Base-by-base conservation (phyloP, 92 coral and sea anemone species). In the Phenganax subtilis region DNA sequence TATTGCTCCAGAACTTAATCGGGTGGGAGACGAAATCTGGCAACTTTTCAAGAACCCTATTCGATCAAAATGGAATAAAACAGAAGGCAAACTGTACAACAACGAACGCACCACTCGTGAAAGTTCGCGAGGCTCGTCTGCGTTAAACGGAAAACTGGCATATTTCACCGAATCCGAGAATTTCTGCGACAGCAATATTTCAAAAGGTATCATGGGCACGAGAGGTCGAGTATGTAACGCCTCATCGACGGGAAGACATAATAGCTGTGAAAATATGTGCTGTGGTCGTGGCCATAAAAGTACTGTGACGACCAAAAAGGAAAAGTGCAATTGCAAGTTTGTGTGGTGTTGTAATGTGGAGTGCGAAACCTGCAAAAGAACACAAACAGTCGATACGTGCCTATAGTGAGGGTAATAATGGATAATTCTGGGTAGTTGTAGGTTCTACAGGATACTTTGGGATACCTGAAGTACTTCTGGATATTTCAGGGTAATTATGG, bases 291-390 rank as follows among this genome's bases (percentile, higher is more conserved):
- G 90, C 9, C 71, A 80, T 60, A 71, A 84, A 84, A 89, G 88
- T 0, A 68, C 75, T 9, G 83, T 84, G 47, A 77, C 89, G 12
- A 55, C 80, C 12, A 73, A 55, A 0, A 85, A 70, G 17, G 93
- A 79, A 11, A 92, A 94, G 71, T 94, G 98, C 69, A 90, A 94
- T 87, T 94, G 98, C 81, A 71, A 77, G 12, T 94, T 94, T 88
- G 88, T 94, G 61, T 94, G 98, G 98, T 92, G 98, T 57, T 92
- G 97, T 75, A 76, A 88, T 9, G 90, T 96, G 14, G 77, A 83
- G 57, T 96, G 99, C 59, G 91, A 92, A 20, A 64, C 30, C 55
- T 96, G 99, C 55, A 77, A 87, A 25, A 83, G 76, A 69, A 90
- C 89, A 75, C 86, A 89, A 89, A 30, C 80, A 30, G 89, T 87